phyloP scores from a whole-genome alignment of 2,888 invertebrate genomes.

The Lordiphosa fenestrarum region DNA sequence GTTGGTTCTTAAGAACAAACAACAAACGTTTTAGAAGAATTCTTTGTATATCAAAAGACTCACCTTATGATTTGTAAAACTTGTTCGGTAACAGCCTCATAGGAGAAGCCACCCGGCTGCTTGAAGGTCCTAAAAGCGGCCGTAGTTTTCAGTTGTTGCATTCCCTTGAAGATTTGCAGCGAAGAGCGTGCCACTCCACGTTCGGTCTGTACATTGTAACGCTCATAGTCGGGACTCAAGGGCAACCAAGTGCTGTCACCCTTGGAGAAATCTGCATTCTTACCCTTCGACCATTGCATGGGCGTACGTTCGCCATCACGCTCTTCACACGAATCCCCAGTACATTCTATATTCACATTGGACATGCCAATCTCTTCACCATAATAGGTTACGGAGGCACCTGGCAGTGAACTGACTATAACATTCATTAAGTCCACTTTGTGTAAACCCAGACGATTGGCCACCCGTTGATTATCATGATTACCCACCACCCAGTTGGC shows the following conservation, averaged over 20 bases:
- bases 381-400: constrained; percentile 90
- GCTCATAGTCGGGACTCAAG: constrained; percentile 83
- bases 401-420: constrained; percentile 87
- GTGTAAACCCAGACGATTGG: constrained; percentile 83
- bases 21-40: not conserved
- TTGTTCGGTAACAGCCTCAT: constrained; percentile 68
- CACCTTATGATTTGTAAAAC: constrained; percentile 76
- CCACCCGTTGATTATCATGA: constrained; percentile 84
- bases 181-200: constrained; percentile 81
- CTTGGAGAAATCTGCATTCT: constrained; percentile 84
- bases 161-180: constrained; percentile 82
- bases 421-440: constrained; percentile 86
- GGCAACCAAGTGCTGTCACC: constrained; percentile 84
- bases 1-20: constrained; percentile 44
- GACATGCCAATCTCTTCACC: constrained; percentile 88
- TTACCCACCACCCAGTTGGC: constrained; percentile 88
- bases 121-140: constrained; percentile 76
- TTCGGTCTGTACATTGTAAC: constrained; percentile 83
- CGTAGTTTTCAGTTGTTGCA: constrained; percentile 81
- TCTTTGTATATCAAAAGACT: constrained; percentile 1
- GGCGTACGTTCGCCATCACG: constrained; percentile 84
- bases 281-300: constrained; percentile 82
- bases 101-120: constrained; percentile 59
- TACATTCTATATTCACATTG: constrained; percentile 80
- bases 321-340: constrained; percentile 67